Evolutionary conservation across 2,113 vertebrate species (phyloP), one percentile per base, ranked within the genome.

Genomic region (Epinephelus lanceolatus): DNA sequence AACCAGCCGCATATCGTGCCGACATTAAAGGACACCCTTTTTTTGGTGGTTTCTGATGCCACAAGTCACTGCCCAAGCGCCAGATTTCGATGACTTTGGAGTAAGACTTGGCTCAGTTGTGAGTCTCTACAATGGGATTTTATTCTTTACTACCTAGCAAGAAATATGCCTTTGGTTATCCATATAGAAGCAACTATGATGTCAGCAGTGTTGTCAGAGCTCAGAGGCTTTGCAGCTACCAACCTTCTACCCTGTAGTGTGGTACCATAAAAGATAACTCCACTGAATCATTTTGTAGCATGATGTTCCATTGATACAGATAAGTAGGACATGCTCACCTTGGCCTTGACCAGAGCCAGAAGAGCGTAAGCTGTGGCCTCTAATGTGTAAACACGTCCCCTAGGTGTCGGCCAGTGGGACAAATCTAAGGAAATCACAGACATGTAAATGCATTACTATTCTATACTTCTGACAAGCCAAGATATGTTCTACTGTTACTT

Each of bases 331-430:
- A 15, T 33, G 15, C 91, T 86, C 65, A 94, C 93, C 89, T 83
- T 67, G 19, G 82, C 76, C 2, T 63, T 85, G 76, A 98, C 74
- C 74, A 98, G 90, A 40, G 97, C 96, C 70, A 99, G 85, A 69
- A 99, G 91, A 0, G 95, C 97, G 0, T 99, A 99, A 21, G 96
- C 97, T 0, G 97, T 97, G 78, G 96, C 96, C 85, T 99, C 98
- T 18, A 97, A 90, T 1, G 94, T 96, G 92, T 95, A 96, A 40
- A 96, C 78, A 0, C 0, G 69, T 37, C 94, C 59, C 0, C 71
- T 86, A 3, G 21, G 21, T 3, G 96, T 95, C 23, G 90, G 88
- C 98, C 97, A 98, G 25, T 93, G 78, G 45, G 42, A 76, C 0
- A 60, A 14, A 0, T 49, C 97, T 98, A 57, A 82, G 0, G 2